These are phyloP conservation scores for Apis cerana DNA, from an alignment of 1,140 invertebrate genomes.

Conservation along the genomic window DNA sequence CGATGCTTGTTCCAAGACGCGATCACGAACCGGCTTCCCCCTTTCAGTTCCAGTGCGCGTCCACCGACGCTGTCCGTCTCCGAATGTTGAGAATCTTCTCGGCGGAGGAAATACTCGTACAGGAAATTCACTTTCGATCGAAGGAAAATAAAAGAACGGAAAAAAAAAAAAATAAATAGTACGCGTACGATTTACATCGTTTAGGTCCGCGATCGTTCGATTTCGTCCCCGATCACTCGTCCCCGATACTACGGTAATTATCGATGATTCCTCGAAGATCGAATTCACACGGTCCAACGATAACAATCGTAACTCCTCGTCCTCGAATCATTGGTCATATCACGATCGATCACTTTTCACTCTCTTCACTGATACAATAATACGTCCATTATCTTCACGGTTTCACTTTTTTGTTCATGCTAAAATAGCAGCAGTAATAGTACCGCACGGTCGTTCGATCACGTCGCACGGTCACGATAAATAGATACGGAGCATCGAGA, in stretches of 20 bases:
- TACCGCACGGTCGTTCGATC: too few relatives aligned
- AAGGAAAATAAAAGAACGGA: constrained; percentile 23
- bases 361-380: constrained; percentile 20
- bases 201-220: not conserved
- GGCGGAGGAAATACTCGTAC: too few relatives aligned
- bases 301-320: not conserved
- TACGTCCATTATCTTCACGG: not conserved
- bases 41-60: not conserved
- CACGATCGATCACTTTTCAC: constrained; percentile 42
- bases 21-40: not conserved
- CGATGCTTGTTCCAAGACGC: not conserved
- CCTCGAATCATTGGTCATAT: constrained; percentile 20
- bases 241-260: not conserved
- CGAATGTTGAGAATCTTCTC: not conserved
- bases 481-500: not conserved
- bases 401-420: not conserved
- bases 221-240: constrained; percentile 1
- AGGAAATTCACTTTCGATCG: not conserved
- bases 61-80: constrained; percentile 15
- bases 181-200: constrained; percentile 49
- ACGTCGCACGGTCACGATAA: not conserved
- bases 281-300: not conserved
- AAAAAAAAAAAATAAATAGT: constrained; percentile 30
- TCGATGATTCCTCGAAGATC: not conserved
- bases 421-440: fast-evolving